phyloP scores from a whole-genome alignment of 2,113 vertebrate species.

The Prunella fulvescens region DNA sequence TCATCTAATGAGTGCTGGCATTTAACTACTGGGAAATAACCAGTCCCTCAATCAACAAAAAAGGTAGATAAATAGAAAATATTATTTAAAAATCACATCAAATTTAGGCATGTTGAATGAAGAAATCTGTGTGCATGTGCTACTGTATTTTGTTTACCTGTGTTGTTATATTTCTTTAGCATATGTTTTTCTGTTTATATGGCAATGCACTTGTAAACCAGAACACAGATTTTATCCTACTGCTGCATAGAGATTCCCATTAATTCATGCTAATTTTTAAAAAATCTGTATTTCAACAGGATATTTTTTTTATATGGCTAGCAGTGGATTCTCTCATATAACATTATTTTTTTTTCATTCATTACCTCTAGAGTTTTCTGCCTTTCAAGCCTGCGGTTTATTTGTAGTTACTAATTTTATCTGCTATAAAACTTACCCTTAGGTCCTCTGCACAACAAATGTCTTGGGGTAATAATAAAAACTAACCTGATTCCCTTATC shows the following conservation, averaged over 20 bases:
- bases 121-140: not conserved
- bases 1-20: not conserved
- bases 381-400: not conserved
- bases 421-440: not conserved
- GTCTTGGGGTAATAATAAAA: not conserved
- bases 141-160: not conserved
- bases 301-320: not conserved
- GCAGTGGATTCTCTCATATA: not conserved
- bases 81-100: not conserved
- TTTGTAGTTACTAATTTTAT: not conserved
- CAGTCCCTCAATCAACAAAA: not conserved
- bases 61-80: not conserved
- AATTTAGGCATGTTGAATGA: not conserved
- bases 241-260: not conserved
- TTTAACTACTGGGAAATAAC: not conserved
- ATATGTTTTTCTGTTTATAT: not conserved
- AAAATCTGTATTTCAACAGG: not conserved
- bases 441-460: not conserved
- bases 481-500: not conserved
- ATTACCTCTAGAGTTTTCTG: not conserved
- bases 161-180: not conserved
- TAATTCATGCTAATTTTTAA: not conserved
- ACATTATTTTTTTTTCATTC: not conserved
- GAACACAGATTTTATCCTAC: not conserved
- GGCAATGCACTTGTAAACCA: not conserved